Percentiles rank a stretch among this genome's conserved stretches.
phyloP scores from a whole-genome alignment of 2,888 invertebrate species.

The Pristionchus fissidentatus region DNA sequence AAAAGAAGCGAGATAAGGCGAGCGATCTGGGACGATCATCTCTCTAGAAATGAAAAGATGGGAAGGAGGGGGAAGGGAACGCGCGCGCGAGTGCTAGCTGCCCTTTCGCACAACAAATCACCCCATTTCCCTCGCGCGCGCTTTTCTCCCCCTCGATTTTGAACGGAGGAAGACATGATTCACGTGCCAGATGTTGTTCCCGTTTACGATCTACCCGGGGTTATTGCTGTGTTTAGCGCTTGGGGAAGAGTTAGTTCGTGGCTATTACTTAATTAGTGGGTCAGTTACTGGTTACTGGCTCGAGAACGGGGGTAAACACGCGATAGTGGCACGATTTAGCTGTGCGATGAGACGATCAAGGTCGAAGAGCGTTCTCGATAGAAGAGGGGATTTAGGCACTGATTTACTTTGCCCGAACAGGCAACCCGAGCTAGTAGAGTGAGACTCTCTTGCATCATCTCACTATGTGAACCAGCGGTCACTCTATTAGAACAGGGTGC shows the following conservation, averaged over 20 bases:
- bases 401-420: too few species aligned
- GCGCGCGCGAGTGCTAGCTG: neutral
- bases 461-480: too few species aligned
- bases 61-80: neutral
- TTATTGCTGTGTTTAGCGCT: too few species aligned
- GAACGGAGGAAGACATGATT: too few species aligned
- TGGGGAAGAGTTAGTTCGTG: too few species aligned
- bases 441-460: too few species aligned
- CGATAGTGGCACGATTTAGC: slow-evolving; percentile 25
- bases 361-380: neutral
- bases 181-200: too few species aligned
- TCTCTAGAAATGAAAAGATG: neutral
- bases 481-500: too few species aligned
- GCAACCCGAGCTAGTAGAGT: too few species aligned
- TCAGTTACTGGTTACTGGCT: neutral
- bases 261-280: neutral
- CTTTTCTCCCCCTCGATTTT: too few species aligned
- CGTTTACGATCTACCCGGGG: too few species aligned
- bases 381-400: neutral
- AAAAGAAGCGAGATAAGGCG: slow-evolving; percentile 5
- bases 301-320: neutral
- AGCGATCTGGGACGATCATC: neutral
- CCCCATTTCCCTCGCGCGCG: slow-evolving; percentile 36
- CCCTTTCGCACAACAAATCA: neutral
- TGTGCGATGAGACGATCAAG: neutral